phyloP scores from a whole-genome alignment of 2,888 invertebrate species.

The Trilocha varians region DNA sequence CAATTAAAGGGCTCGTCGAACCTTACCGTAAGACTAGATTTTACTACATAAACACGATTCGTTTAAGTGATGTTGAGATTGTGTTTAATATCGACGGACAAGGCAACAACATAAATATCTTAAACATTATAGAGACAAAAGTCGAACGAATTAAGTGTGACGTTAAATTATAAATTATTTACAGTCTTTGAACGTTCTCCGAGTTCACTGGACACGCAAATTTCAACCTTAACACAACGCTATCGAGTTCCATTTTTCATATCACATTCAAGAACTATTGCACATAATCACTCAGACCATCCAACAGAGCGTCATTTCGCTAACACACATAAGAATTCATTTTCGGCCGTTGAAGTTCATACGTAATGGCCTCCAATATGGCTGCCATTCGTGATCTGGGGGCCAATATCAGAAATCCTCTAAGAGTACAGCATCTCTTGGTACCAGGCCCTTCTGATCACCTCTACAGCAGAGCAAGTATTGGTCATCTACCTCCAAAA shows the following conservation, averaged over 20 bases:
- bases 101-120: constrained; percentile 27
- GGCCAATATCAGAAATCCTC: constrained; percentile 69
- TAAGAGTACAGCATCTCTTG: constrained; percentile 77
- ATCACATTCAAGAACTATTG: constrained; percentile 3
- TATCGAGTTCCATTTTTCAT: constrained; percentile 1
- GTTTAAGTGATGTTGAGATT: constrained; percentile 34
- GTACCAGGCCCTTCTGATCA: constrained; percentile 83
- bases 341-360: constrained; percentile 23
- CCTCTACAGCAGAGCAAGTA: constrained; percentile 84
- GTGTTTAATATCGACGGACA: constrained; percentile 27
- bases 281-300: constrained; percentile 1
- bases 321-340: not conserved
- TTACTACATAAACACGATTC: constrained; percentile 60
- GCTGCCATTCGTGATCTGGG: constrained; percentile 59
- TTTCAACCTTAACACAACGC: not conserved
- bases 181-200: constrained; percentile 26
- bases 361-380: constrained; percentile 54
- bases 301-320: not conserved
- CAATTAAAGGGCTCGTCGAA: constrained; percentile 58
- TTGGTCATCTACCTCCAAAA: constrained; percentile 83
- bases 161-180: constrained; percentile 26
- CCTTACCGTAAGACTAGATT: constrained; percentile 72
- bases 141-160: constrained; percentile 19
- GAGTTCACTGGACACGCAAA: constrained; percentile 1
- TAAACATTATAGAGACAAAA: constrained; percentile 13